These are phyloP conservation scores for Hecatera dysodea DNA, from an alignment of 2,888 invertebrate genomes.

Conservation along the genomic window DNA sequence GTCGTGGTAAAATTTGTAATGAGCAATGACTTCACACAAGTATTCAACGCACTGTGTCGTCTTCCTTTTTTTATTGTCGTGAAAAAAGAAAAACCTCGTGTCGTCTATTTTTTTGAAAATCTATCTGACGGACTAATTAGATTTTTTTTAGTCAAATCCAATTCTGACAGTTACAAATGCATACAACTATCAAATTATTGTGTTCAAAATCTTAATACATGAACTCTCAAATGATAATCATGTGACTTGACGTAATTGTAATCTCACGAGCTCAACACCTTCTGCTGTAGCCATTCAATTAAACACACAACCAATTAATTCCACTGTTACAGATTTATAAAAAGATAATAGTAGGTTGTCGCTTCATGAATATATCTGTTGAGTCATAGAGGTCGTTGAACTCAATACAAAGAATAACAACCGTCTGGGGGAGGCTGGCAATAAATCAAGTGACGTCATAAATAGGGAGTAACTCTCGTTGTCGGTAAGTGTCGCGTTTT, in stretches of 20 bases:
- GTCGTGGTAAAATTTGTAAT: too few species aligned
- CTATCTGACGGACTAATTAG: too few species aligned
- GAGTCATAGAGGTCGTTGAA: slow-evolving; percentile 73
- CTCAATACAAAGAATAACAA: slow-evolving; percentile 76
- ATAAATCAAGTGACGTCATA: slow-evolving; percentile 79
- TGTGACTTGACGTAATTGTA: slow-evolving; percentile 1
- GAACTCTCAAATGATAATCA: background rate
- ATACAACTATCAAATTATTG: background rate
- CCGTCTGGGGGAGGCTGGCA: slow-evolving; percentile 69
- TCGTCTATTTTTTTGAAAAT: too few species aligned
- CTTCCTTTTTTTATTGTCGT: too few species aligned
- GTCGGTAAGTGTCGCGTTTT: slow-evolving; percentile 78
- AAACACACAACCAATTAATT: slow-evolving; percentile 58
- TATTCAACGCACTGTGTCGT: too few species aligned
- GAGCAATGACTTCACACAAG: too few species aligned
- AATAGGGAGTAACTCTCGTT: slow-evolving; percentile 72
- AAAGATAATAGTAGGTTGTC: slow-evolving; percentile 57
- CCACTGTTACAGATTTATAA: slow-evolving; percentile 35
- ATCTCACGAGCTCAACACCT: slow-evolving; percentile 46
- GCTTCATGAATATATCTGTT: slow-evolving; percentile 56
- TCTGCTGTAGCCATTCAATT: slow-evolving; percentile 45
- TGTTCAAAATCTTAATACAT: background rate
- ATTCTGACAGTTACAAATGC: too few species aligned
- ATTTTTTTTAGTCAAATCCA: too few species aligned
- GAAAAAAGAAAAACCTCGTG: too few species aligned